Percentiles rank a stretch among this genome's conserved stretches.
Evolutionary conservation across 2,797 vertebrate genomes (phyloP).

Genomic region (Lacerta viridis): DNA sequence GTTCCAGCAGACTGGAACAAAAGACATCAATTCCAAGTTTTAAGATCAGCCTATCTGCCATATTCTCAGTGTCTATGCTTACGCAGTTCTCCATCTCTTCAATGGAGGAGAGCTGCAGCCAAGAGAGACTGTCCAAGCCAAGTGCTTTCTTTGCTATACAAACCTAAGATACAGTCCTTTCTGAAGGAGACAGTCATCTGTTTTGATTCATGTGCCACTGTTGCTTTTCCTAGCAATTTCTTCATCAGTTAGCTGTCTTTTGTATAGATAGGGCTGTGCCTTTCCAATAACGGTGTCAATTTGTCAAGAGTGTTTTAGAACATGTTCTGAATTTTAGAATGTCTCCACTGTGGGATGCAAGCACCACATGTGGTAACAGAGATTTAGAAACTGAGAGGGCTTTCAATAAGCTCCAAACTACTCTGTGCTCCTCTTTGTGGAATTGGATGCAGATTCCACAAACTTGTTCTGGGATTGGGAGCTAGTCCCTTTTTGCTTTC

Average conservation of each 20-base stretch:
- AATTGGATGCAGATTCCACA: constrained; percentile 18
- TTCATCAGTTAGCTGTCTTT: constrained; percentile 43
- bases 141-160: constrained; percentile 46
- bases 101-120: constrained; percentile 38
- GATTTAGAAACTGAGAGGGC: constrained; percentile 18
- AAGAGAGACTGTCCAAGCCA: constrained; percentile 52
- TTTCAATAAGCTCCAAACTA: constrained; percentile 46
- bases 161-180: constrained; percentile 50
- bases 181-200: constrained; percentile 56
- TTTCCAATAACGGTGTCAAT: constrained; percentile 42
- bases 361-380: not conserved
- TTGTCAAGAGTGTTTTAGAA: constrained; percentile 58
- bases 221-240: constrained; percentile 56
- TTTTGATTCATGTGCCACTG: constrained; percentile 52
- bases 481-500: not conserved
- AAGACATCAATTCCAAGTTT: constrained; percentile 44
- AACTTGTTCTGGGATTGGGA: constrained; percentile 34
- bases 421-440: constrained; percentile 32
- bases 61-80: constrained; percentile 54
- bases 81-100: constrained; percentile 47
- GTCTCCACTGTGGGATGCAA: constrained; percentile 49
- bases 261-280: constrained; percentile 33
- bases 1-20: constrained; percentile 68
- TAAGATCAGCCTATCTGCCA: constrained; percentile 50
- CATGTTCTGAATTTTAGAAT: constrained; percentile 57